phyloP scores from a whole-genome alignment of 2,797 vertebrate genomes.

The Sebastes aleutianus region DNA sequence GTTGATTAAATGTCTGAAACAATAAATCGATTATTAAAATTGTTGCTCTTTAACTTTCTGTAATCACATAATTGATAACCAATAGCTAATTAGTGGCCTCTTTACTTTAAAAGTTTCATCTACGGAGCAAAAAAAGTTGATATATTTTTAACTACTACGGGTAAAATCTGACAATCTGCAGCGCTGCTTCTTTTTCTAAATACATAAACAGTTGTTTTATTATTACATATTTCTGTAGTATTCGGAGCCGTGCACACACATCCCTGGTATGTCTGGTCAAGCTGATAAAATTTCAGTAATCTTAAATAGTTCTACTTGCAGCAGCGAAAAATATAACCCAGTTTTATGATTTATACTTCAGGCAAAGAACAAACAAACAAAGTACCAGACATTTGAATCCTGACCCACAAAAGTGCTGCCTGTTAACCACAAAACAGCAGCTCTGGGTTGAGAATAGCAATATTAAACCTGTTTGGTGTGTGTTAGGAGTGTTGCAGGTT shows the following conservation, averaged over 20 bases:
- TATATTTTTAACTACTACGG: no score
- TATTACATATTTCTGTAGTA: neutral
- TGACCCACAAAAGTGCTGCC: neutral
- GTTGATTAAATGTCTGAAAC: neutral
- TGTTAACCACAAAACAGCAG: neutral
- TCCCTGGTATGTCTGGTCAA: constrained; percentile 10
- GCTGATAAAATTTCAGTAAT: neutral
- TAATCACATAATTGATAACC: neutral
- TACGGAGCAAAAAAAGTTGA: neutral
- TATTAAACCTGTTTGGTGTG: constrained; percentile 59
- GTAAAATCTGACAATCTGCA: neutral
- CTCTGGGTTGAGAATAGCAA: neutral
- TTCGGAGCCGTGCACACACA: neutral
- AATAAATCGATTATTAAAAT: neutral
- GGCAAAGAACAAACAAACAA: neutral
- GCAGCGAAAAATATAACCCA: neutral
- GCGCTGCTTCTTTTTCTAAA: neutral
- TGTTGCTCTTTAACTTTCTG: neutral
- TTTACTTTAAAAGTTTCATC: neutral
- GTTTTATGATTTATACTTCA: neutral
- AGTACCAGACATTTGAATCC: neutral
- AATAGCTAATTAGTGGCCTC: neutral
- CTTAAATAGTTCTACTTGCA: neutral
- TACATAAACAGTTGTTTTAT: neutral
- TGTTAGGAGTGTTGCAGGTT: constrained; percentile 48